phyloP scores from a whole-genome alignment of 1,140 invertebrate species.

The Zeugodacus cucurbitae region DNA sequence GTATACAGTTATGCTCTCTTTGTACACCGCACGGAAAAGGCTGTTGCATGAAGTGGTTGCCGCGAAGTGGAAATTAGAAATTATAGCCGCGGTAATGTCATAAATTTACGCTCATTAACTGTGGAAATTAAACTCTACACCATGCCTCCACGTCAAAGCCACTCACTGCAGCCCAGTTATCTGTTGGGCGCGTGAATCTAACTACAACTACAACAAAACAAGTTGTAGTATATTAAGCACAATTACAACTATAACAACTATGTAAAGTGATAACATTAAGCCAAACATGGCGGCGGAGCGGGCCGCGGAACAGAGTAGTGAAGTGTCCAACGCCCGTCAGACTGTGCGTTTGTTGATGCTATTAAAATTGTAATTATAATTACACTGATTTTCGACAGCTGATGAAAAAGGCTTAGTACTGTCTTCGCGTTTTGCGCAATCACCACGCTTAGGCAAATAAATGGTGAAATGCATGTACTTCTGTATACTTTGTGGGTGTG shows the following conservation, averaged over 20 bases:
- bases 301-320: not conserved
- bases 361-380: constrained; percentile 25
- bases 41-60: not conserved
- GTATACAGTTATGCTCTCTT: not conserved
- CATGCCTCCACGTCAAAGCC: not conserved
- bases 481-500: too few species aligned
- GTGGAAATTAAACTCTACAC: not conserved
- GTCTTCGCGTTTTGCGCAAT: not conserved
- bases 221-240: not conserved
- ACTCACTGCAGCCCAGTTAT: not conserved
- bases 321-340: not conserved
- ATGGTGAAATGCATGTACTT: not conserved
- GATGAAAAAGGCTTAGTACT: not conserved
- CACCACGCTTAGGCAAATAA: not conserved
- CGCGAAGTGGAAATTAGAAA: not conserved
- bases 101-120: constrained; percentile 27
- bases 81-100: constrained; percentile 10
- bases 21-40: not conserved
- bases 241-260: not conserved
- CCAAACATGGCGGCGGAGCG: not conserved
- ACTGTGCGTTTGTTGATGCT: not conserved
- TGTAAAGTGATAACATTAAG: not conserved
- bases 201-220: too few species aligned
- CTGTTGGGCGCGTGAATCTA: too few species aligned
- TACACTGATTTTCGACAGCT: constrained; percentile 1